Base-by-base conservation (phyloP, 2,888 invertebrate species). In the Campoletis raptor region DNA sequence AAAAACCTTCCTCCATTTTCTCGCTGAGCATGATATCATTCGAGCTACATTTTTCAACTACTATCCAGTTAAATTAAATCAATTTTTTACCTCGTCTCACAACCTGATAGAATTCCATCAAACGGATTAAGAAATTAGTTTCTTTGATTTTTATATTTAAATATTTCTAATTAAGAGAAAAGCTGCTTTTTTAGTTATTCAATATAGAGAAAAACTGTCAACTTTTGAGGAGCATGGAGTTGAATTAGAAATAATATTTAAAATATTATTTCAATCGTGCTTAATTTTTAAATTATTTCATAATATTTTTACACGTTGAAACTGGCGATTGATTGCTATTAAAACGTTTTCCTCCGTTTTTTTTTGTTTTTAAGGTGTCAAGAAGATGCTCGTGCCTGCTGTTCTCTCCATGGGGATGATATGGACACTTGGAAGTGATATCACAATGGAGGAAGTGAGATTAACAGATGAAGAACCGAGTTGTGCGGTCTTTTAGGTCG, bases 391-490 rank as follows among this genome's bases (percentile, higher is more conserved):
- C 81, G 78, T 69, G 8, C 12, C 37, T 12, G 36, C 9, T 64
- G n/a, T n/a, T n/a, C 61, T 42, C 21, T 21, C 30, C 18, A 12
- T 37, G 30, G 72, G 5, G 57, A 72, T 81, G 45, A 70, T 72
- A 40, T 37, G 42, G 64, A 67, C 66, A 80, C 69, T 77, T 37
- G 10, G 64, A 40, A 67, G 73, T 64, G 73, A 81, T 86, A n/a
- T n/a, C n/a, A n/a, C n/a, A n/a, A n/a, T n/a, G 36, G 12, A 76
- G 84, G 83, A 88, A 87, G 86, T 85, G 84, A 89, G 90, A 89
- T 89, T 81, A 83, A 64, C 87, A 88, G 89, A 90, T 91, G 89
- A 89, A 89, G 86, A 88, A 83, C 67, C 84, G 88, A 87, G 86
- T 76, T 80, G 88, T 85, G 87, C 81, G 37, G 74, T 79, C 74